phyloP scores from a whole-genome alignment of 1,140 invertebrate genomes.

The Drosophila dunni region DNA sequence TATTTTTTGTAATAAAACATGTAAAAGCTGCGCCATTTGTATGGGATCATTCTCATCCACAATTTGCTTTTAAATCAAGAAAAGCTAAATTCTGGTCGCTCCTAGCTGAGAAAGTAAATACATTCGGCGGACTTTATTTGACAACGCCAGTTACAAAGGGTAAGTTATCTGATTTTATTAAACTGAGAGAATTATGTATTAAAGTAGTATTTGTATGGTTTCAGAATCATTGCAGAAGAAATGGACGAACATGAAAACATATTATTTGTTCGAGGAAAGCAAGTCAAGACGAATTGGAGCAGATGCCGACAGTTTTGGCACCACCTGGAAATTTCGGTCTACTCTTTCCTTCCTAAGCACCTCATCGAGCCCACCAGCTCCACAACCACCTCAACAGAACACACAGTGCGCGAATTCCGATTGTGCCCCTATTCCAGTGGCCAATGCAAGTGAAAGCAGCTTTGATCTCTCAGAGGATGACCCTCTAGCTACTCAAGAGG shows the following conservation, averaged over 20 bases:
- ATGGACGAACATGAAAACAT: constrained; percentile 51
- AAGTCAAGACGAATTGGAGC: constrained; percentile 33
- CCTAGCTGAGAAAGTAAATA: constrained; percentile 38
- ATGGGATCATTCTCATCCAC: constrained; percentile 45
- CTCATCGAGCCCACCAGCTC: constrained; percentile 1
- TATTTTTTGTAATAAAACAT: constrained; percentile 43
- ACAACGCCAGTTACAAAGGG: constrained; percentile 41
- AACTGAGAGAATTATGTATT: neutral
- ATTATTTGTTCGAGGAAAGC: constrained; percentile 47
- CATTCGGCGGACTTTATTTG: constrained; percentile 13
- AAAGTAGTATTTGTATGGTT: neutral
- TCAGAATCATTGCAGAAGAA: constrained; percentile 42
- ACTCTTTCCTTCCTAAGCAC: constrained; percentile 25
- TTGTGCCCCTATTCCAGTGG: neutral
- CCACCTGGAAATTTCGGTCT: constrained; percentile 40
- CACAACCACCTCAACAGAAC: neutral
- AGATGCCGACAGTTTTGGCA: constrained; percentile 29
- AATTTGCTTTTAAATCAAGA: constrained; percentile 35
- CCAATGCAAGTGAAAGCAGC: constrained; percentile 22
- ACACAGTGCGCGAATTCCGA: neutral
- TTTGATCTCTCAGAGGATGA: constrained; percentile 41
- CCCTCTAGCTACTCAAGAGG: constrained; percentile 35
- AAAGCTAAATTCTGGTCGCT: constrained; percentile 47
- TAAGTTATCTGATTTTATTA: neutral
- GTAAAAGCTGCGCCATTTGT: constrained; percentile 40